phyloP scores from a whole-genome alignment of 2,888 invertebrate species.

The Brachypterus glaber region DNA sequence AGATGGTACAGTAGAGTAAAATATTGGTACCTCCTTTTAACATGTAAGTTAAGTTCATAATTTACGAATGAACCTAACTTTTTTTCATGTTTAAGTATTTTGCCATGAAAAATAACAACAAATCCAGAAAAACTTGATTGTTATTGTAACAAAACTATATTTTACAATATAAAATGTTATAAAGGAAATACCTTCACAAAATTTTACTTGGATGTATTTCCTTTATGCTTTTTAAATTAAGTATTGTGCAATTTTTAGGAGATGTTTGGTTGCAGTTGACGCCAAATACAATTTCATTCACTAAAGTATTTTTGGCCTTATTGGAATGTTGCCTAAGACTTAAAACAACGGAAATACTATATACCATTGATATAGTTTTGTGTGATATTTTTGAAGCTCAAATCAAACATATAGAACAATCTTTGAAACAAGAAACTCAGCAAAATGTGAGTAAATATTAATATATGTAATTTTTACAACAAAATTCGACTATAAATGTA shows the following conservation, averaged over 20 bases:
- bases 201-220: too few relatives aligned
- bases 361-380: slow-evolving; percentile 62
- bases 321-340: slow-evolving; percentile 69
- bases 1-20: too few relatives aligned
- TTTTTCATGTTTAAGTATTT: too few relatives aligned
- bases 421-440: slow-evolving; percentile 47
- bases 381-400: slow-evolving; percentile 66
- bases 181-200: not conserved
- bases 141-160: not conserved
- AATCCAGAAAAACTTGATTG: not conserved
- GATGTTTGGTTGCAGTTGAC: slow-evolving; percentile 68
- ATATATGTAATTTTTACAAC: slow-evolving; percentile 5
- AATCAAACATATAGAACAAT: slow-evolving; percentile 52
- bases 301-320: slow-evolving; percentile 62
- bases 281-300: slow-evolving; percentile 70
- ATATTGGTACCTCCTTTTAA: too few relatives aligned
- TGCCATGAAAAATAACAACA: too few relatives aligned
- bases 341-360: slow-evolving; percentile 63
- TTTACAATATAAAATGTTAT: not conserved
- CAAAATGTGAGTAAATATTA: slow-evolving; percentile 41
- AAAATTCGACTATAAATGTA: slow-evolving; percentile 6
- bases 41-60: too few relatives aligned
- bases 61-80: too few relatives aligned
- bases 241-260: too few relatives aligned
- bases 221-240: too few relatives aligned